Conservation (phyloP, 2,797 vertebrate genomes). For the Cheirogaleus major region DNA sequence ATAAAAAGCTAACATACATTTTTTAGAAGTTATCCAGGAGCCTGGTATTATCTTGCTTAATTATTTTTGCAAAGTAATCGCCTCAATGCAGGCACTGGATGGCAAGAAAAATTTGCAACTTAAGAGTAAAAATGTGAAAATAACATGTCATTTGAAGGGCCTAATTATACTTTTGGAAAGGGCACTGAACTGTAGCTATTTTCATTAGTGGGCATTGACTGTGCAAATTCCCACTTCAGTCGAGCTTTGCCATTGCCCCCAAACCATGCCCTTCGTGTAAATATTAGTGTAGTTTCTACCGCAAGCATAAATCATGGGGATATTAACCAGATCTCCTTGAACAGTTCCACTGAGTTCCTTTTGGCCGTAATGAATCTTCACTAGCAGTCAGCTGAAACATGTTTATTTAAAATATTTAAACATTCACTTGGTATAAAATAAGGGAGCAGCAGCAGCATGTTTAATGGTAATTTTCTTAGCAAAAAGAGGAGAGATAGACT, state of each 20-base stretch:
- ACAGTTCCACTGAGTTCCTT: conserved; percentile 51
- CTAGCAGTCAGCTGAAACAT: conserved; percentile 63
- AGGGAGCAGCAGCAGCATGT: background rate
- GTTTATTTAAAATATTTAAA: conserved; percentile 75
- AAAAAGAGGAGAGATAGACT: background rate
- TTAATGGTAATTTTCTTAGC: conserved; percentile 11
- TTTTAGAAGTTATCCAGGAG: background rate
- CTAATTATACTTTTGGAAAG: conserved; percentile 62
- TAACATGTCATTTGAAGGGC: conserved; percentile 49
- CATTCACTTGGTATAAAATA: conserved; percentile 65
- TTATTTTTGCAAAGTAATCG: conserved; percentile 42
- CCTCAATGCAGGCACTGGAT: background rate
- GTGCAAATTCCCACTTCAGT: conserved; percentile 65
- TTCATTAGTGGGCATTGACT: conserved; percentile 61
- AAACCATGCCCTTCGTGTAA: conserved; percentile 58
- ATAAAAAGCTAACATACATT: background rate
- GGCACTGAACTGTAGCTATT: conserved; percentile 54
- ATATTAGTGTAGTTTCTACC: conserved; percentile 66
- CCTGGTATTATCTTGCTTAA: background rate
- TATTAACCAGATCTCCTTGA: conserved; percentile 71
- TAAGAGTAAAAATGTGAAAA: conserved; percentile 64
- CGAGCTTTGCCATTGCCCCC: conserved; percentile 6
- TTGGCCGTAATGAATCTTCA: conserved; percentile 51
- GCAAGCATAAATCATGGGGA: conserved; percentile 50
- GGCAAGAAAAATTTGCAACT: conserved; percentile 41